A percentile compares a stretch with the other conserved stretches of the same genome.
Conservation (phyloP, 2,888 invertebrate species). For the Sarcophaga rosellei region DNA sequence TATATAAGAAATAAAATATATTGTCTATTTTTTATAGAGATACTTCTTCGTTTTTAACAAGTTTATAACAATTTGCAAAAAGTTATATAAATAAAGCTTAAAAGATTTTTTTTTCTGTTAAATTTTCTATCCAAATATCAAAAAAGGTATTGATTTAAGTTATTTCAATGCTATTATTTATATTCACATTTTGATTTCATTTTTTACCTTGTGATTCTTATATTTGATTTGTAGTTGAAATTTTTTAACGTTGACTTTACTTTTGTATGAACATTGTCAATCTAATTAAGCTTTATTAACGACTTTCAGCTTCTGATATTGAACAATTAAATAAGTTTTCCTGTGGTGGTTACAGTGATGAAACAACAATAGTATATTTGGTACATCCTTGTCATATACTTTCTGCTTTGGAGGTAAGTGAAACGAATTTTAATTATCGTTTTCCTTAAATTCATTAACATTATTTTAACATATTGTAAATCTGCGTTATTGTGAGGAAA, state of each 20-base stretch:
- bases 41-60: conserved; percentile 23
- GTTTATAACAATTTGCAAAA: conserved; percentile 17
- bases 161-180: conserved; percentile 10
- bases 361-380: conserved; percentile 91
- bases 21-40: background rate
- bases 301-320: conserved; percentile 86
- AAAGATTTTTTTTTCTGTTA: background rate
- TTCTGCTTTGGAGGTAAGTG: conserved; percentile 88
- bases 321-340: conserved; percentile 91
- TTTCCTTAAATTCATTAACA: no score
- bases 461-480: no score
- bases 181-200: conserved; percentile 4
- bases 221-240: background rate
- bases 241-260: conserved; percentile 10
- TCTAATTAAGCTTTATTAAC: background rate
- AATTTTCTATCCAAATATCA: background rate
- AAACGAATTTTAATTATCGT: background rate
- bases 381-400: conserved; percentile 94
- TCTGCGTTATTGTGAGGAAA: no score
- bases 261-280: background rate
- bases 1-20: conserved; percentile 31
- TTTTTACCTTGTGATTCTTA: conserved; percentile 12
- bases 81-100: conserved; percentile 21
- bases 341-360: conserved; percentile 92
- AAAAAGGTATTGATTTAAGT: conserved; percentile 11